These are phyloP conservation scores for Mythimna lalbum DNA, from an alignment of 2,888 invertebrate genomes.

Conservation along the genomic window DNA sequence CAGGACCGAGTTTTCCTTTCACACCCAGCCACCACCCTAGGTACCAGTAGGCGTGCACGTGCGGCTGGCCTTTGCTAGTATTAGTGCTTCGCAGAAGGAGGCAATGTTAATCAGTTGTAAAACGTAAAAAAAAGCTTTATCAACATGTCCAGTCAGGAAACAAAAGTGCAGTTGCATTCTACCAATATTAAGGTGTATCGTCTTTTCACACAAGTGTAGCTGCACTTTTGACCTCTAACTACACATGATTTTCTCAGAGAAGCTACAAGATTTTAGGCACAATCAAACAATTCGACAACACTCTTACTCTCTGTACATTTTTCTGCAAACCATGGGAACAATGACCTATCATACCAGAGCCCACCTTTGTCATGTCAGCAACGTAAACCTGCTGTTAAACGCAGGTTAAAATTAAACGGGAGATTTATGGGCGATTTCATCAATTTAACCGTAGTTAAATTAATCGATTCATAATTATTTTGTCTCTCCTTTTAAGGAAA, in stretches of 20 bases:
- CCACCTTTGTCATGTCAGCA: conserved; percentile 44
- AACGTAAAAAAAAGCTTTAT: too few species aligned
- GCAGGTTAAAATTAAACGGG: conserved; percentile 45
- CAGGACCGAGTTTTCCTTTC: too few species aligned
- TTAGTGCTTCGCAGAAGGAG: too few species aligned
- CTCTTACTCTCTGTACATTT: conserved; percentile 65
- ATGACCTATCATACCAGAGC: conserved; percentile 65
- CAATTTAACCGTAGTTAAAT: conserved; percentile 27
- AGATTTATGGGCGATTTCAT: conserved; percentile 36
- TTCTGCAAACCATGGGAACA: conserved; percentile 65
- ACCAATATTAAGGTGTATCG: too few species aligned
- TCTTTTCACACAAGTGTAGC: too few species aligned
- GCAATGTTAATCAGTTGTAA: too few species aligned
- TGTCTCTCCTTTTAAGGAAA: conserved; percentile 32
- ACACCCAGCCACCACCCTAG: too few species aligned
- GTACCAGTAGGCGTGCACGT: too few species aligned
- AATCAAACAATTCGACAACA: not conserved
- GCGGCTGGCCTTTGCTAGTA: too few species aligned
- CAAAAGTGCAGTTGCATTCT: too few species aligned
- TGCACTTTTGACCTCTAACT: too few species aligned
- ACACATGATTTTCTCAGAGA: conserved; percentile 48
- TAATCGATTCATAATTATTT: conserved; percentile 30
- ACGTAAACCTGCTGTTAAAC: conserved; percentile 46
- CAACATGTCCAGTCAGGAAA: too few species aligned
- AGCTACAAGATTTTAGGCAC: conserved; percentile 48